These are phyloP conservation scores for Monodelphis domestica DNA, from an alignment of 2,797 vertebrate genomes.

Conservation along the genomic window DNA sequence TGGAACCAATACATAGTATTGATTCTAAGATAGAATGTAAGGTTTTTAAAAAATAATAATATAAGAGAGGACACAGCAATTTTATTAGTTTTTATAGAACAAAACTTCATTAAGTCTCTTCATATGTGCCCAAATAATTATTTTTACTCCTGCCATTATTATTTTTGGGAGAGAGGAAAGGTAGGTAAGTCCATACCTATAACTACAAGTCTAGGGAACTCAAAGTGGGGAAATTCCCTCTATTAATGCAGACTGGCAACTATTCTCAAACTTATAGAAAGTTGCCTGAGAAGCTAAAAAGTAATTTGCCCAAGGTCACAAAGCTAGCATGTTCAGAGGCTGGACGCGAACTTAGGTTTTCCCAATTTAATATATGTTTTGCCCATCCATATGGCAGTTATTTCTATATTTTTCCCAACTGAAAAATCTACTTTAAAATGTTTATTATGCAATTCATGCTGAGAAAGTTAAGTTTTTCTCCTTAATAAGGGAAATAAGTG, in stretches of 20 bases:
- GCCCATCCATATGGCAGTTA: neutral
- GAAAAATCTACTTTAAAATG: conserved; percentile 13
- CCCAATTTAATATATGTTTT: neutral
- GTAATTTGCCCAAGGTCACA: neutral
- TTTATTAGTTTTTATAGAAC: neutral
- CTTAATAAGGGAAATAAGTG: neutral
- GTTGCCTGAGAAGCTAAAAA: neutral
- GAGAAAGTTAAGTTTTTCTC: neutral
- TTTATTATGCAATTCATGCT: neutral
- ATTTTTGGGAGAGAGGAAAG: neutral
- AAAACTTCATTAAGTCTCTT: neutral
- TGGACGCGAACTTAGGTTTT: neutral
- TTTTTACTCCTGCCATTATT: neutral
- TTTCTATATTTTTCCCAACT: conserved; percentile 27
- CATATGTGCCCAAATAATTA: neutral
- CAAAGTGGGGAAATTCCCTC: neutral
- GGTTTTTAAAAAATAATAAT: too few relatives aligned
- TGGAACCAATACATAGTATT: too few relatives aligned
- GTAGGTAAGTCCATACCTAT: neutral
- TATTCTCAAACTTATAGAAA: neutral
- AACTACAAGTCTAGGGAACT: neutral
- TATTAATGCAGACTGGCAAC: neutral
- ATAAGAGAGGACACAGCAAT: neutral
- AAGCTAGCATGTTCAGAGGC: neutral
- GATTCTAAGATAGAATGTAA: too few relatives aligned